Evolutionary conservation across 2,797 vertebrate genomes (phyloP).

Genomic region (Enteromius viviparus): DNA sequence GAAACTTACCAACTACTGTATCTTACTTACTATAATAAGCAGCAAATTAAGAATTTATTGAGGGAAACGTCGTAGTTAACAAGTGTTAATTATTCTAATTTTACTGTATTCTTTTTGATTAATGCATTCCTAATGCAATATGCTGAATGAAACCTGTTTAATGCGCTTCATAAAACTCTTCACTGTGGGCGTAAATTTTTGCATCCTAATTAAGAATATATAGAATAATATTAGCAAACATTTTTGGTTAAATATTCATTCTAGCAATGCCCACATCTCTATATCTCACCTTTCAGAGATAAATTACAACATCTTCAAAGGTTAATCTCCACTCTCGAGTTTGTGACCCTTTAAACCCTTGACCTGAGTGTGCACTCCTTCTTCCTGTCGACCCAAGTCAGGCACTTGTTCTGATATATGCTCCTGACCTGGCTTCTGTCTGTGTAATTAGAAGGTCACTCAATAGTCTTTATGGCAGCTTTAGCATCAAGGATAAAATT

Average conservation of each 20-base stretch:
- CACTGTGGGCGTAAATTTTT: neutral
- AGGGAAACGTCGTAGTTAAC: no score
- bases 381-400: conserved; percentile 27
- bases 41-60: no score
- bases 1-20: no score
- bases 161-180: neutral
- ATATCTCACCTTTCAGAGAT: neutral
- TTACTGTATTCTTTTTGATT: neutral
- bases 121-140: neutral
- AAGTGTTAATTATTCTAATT: no score
- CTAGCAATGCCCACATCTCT: neutral
- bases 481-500: conserved; percentile 34
- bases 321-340: conserved; percentile 38
- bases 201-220: neutral
- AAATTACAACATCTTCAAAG: conserved; percentile 19
- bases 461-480: conserved; percentile 28
- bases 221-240: neutral
- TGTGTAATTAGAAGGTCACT: conserved; percentile 49
- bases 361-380: conserved; percentile 42
- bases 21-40: no score
- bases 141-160: neutral
- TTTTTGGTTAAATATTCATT: neutral
- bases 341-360: conserved; percentile 47
- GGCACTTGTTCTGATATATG: conserved; percentile 42
- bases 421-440: conserved; percentile 44